phyloP scores from a whole-genome alignment of 2,888 invertebrate genomes.

The Synergus gifuensis region DNA sequence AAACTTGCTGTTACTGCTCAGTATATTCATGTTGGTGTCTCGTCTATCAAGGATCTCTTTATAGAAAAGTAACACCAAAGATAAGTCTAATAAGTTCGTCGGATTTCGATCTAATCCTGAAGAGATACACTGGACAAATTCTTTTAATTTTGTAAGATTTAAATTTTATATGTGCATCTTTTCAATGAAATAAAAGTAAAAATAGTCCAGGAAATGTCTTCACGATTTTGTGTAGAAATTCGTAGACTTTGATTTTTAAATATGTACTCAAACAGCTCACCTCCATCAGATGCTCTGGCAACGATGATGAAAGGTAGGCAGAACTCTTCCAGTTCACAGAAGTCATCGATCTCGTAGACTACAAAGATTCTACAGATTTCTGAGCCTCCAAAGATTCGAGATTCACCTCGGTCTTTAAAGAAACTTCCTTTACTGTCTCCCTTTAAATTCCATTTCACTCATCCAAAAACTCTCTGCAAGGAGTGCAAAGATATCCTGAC shows the following conservation, averaged over 20 bases:
- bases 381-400: neutral
- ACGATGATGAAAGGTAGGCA: slow-evolving; percentile 60
- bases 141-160: neutral
- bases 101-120: slow-evolving; percentile 2
- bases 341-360: neutral
- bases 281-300: slow-evolving; percentile 16
- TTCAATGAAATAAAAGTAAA: neutral
- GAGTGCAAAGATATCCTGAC: slow-evolving; percentile 51
- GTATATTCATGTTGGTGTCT: neutral
- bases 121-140: neutral
- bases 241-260: neutral
- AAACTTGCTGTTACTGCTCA: slow-evolving; percentile 1
- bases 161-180: no score
- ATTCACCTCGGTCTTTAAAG: neutral
- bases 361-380: neutral
- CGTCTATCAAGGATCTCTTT: neutral
- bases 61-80: neutral
- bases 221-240: neutral
- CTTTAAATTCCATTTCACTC: neutral
- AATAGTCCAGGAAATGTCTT: neutral
- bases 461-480: slow-evolving; percentile 43
- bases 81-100: neutral
- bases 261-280: slow-evolving; percentile 2
- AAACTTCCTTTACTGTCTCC: neutral
- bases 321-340: slow-evolving; percentile 40